Conservation (phyloP, 1,140 invertebrate genomes). For the Chymomyza costata region DNA sequence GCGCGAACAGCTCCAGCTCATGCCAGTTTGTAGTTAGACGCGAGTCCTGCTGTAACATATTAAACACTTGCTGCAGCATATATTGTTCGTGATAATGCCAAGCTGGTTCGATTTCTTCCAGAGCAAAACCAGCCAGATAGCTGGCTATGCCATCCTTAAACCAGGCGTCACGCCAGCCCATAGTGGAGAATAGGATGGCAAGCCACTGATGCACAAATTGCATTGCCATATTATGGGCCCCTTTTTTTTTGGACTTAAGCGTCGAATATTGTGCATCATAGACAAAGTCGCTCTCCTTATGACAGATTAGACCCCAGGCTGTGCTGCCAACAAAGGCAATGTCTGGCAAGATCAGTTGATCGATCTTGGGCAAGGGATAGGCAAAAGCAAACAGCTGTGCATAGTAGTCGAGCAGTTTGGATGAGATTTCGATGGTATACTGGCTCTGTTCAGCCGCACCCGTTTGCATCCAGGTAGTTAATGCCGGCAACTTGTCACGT, state of each 20-base stretch:
- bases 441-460: conserved; percentile 81
- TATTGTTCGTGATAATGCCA: conserved; percentile 81
- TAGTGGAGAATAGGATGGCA: conserved; percentile 82
- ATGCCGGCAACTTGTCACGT: not conserved
- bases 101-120: conserved; percentile 77
- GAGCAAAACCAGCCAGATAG: conserved; percentile 79
- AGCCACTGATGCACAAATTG: conserved; percentile 88
- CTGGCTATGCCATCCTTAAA: conserved; percentile 90
- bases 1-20: conserved; percentile 91
- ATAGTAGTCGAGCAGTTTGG: conserved; percentile 78
- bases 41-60: conserved; percentile 77
- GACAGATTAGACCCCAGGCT: conserved; percentile 79
- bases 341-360: conserved; percentile 85
- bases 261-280: conserved; percentile 76
- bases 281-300: conserved; percentile 42
- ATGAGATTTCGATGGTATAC: conserved; percentile 78
- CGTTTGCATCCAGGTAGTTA: conserved; percentile 77
- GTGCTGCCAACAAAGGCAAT: conserved; percentile 84
- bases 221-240: conserved; percentile 82
- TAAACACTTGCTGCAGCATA: conserved; percentile 77
- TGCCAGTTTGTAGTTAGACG: conserved; percentile 86
- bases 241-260: conserved; percentile 77
- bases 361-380: conserved; percentile 81
- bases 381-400: conserved; percentile 82
- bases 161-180: conserved; percentile 89